These are phyloP conservation scores for Ochropacha duplaris DNA, from an alignment of 2,888 invertebrate species.

Conservation along the genomic window DNA sequence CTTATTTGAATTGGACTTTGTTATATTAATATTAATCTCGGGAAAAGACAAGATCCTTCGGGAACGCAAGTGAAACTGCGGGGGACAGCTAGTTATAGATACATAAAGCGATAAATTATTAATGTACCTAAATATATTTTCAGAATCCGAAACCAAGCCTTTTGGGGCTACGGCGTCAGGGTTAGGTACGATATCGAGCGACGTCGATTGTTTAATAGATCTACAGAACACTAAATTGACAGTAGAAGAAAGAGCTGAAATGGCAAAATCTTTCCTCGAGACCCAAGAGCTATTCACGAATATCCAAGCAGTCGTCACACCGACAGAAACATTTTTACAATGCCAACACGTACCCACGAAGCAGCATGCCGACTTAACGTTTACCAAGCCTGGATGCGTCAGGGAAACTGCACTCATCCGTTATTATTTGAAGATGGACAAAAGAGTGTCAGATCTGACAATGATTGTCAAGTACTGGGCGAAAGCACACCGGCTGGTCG, in stretches of 20 bases:
- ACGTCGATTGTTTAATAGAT: neutral
- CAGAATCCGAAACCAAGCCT: neutral
- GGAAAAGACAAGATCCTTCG: no score
- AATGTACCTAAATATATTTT: neutral
- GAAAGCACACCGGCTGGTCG: slow-evolving; percentile 82
- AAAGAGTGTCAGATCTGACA: slow-evolving; percentile 81
- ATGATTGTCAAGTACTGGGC: slow-evolving; percentile 90
- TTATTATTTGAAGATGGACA: slow-evolving; percentile 81
- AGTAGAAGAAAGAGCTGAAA: neutral
- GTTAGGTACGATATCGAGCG: neutral
- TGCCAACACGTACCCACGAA: slow-evolving; percentile 86
- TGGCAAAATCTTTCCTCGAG: neutral
- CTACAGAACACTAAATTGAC: neutral
- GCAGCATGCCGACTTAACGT: slow-evolving; percentile 72
- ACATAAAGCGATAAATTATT: no score
- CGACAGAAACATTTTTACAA: slow-evolving; percentile 80
- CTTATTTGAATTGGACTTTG: no score
- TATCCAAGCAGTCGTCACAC: neutral
- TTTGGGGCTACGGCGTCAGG: neutral
- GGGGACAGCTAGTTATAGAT: no score
- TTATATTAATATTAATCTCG: no score
- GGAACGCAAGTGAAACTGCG: no score
- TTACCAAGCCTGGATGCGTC: neutral
- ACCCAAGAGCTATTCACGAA: neutral
- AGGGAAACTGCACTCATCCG: slow-evolving; percentile 86